Evolutionary conservation across 64 coral and sea anemone species (phyloP).

Genomic region (Cladopsammia gracilis): DNA sequence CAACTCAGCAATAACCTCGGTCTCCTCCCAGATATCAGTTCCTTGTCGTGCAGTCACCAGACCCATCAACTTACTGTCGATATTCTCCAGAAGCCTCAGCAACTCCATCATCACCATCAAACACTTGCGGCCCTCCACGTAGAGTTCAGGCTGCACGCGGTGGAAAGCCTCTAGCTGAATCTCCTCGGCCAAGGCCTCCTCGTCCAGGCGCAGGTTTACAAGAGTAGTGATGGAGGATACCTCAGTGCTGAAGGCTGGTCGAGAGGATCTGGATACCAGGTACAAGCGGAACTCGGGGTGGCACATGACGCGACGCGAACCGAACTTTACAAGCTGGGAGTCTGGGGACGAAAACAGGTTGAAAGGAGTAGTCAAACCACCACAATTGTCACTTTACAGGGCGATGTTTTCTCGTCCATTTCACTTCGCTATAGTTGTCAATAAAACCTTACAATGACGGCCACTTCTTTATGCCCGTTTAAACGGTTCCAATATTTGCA

Average conservation of each 20-base stretch:
- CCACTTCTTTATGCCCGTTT: too few relatives aligned
- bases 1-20: conserved; percentile 93
- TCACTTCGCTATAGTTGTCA: too few relatives aligned
- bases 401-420: too few relatives aligned
- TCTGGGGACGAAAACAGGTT: conserved; percentile 43
- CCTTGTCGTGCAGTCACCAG: conserved; percentile 79
- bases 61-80: conserved; percentile 89
- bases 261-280: conserved; percentile 80
- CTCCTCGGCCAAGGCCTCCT: conserved; percentile 87
- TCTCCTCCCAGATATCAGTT: conserved; percentile 95
- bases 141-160: conserved; percentile 87
- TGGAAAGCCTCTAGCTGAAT: conserved; percentile 77
- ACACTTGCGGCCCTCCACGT: conserved; percentile 80
- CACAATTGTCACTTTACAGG: too few relatives aligned
- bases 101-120: conserved; percentile 83
- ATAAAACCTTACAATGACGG: too few relatives aligned
- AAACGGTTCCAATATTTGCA: too few relatives aligned
- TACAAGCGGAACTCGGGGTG: conserved; percentile 92
- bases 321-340: conserved; percentile 85
- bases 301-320: conserved; percentile 93
- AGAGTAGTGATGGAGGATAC: conserved; percentile 93
- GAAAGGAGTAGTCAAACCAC: too few relatives aligned
- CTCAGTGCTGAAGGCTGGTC: conserved; percentile 83
- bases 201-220: conserved; percentile 82
- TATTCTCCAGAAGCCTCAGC: conserved; percentile 85